These are phyloP conservation scores for Hirundo rustica DNA, from an alignment of 2,797 vertebrate species.

Conservation along the genomic window DNA sequence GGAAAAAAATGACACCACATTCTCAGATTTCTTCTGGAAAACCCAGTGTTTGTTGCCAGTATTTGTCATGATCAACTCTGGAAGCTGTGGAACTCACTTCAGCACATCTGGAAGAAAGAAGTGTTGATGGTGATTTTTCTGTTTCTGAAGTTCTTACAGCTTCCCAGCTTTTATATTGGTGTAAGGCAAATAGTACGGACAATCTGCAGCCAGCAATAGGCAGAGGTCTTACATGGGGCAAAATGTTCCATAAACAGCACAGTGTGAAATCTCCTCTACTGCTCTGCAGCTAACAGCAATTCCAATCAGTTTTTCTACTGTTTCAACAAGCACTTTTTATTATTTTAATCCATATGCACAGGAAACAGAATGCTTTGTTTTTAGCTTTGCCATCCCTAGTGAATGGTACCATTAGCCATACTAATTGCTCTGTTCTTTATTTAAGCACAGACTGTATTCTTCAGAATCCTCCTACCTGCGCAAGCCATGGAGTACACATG, in stretches of 20 bases:
- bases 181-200: background rate
- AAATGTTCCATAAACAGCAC: background rate
- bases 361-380: background rate
- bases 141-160: background rate
- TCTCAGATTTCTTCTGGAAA: background rate
- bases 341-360: background rate
- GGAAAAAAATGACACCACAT: background rate
- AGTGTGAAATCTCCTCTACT: background rate
- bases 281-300: background rate
- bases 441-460: background rate
- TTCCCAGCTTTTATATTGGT: background rate
- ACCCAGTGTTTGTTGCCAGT: background rate
- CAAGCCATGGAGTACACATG: background rate
- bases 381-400: background rate
- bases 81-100: background rate
- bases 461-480: background rate
- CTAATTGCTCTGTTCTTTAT: background rate
- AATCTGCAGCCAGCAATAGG: background rate
- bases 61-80: background rate
- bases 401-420: background rate
- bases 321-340: background rate
- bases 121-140: background rate
- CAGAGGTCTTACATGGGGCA: background rate
- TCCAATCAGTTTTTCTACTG: background rate
- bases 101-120: background rate